A percentile compares a stretch with the other conserved stretches of the same genome.
Conservation (phyloP, 2,888 invertebrate genomes). For the Orthonychiurus folsomi region DNA sequence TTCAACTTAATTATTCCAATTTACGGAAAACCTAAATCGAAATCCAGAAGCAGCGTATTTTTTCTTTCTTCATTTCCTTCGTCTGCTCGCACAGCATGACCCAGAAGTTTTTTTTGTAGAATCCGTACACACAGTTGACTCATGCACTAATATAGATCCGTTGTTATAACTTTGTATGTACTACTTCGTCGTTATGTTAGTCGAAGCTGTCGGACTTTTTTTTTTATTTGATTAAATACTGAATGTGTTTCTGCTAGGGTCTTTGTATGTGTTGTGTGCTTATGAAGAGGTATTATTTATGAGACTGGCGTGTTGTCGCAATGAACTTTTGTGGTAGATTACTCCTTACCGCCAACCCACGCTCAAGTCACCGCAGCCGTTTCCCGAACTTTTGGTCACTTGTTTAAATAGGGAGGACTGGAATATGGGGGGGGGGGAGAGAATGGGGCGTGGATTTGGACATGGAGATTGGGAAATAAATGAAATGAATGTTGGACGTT, state of each 20-base stretch:
- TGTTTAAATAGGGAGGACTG: not conserved
- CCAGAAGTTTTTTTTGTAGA: no score
- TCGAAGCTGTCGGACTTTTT: no score
- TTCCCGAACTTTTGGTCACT: not conserved
- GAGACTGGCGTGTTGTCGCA: not conserved
- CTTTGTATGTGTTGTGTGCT: no score
- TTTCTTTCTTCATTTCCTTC: no score
- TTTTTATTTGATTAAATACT: not conserved
- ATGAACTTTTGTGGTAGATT: not conserved
- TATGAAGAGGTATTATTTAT: not conserved
- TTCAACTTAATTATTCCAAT: constrained; percentile 1
- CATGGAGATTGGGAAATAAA: constrained; percentile 11
- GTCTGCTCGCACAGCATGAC: no score
- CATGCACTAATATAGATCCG: not conserved
- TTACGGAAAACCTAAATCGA: not conserved
- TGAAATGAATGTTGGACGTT: constrained; percentile 10
- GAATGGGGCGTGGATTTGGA: not conserved
- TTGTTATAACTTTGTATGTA: no score
- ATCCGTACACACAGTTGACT: not conserved
- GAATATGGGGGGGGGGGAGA: not conserved
- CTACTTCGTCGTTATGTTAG: no score
- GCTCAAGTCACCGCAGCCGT: no score
- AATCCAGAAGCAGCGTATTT: no score
- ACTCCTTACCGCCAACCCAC: not conserved
- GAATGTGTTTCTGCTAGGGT: no score